These are phyloP conservation scores for Conchocele bisecta DNA, from an alignment of 2,888 invertebrate genomes.

Conservation along the genomic window DNA sequence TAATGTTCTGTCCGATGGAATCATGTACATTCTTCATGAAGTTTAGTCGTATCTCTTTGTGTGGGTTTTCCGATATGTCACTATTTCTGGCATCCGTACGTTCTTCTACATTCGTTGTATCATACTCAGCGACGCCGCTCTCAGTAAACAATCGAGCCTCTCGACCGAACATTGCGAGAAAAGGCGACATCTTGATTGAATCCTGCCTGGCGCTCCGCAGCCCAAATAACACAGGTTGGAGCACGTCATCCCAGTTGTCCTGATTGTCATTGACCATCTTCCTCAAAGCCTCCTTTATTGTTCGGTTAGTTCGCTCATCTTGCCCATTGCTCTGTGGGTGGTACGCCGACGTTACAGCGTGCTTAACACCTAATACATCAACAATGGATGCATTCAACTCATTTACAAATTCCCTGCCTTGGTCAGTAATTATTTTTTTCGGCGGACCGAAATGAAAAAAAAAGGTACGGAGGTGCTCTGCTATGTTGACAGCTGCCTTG, in stretches of 20 bases:
- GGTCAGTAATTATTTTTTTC: constrained; percentile 11
- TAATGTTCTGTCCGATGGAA: too few relatives aligned
- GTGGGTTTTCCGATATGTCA: too few relatives aligned
- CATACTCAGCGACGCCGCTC: too few relatives aligned
- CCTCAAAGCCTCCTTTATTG: background rate
- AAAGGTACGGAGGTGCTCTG: background rate
- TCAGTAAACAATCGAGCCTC: background rate
- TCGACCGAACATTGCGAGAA: background rate
- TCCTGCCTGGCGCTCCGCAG: background rate
- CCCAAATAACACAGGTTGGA: background rate
- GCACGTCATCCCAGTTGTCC: background rate
- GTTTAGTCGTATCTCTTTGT: too few relatives aligned
- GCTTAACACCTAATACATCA: background rate
- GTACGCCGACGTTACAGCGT: constrained; percentile 17
- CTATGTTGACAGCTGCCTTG: background rate
- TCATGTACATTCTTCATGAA: too few relatives aligned
- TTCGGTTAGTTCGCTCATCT: constrained; percentile 32
- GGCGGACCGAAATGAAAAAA: constrained; percentile 10
- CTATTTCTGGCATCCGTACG: too few relatives aligned
- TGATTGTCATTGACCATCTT: background rate
- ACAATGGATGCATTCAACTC: background rate
- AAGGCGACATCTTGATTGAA: background rate
- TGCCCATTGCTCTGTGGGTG: constrained; percentile 32
- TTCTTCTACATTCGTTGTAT: too few relatives aligned
- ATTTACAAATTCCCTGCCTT: constrained; percentile 16